Conservation (phyloP, 2,797 vertebrate genomes). For the Notolabrus celidotus region DNA sequence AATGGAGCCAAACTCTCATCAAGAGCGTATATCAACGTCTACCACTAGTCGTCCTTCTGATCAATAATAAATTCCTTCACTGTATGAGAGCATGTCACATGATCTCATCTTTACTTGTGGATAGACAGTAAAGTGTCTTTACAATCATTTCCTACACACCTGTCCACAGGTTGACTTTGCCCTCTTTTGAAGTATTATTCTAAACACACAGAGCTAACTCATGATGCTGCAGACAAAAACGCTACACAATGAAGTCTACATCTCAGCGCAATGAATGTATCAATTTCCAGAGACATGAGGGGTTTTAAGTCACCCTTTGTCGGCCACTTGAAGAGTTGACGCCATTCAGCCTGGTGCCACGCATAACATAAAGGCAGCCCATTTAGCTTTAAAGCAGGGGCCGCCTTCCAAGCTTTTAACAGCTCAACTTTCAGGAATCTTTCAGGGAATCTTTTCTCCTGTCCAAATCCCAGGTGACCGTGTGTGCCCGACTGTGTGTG, state of each 20-base stretch:
- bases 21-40: too few relatives aligned
- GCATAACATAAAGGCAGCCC: conserved; percentile 76
- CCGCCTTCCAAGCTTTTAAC: conserved; percentile 84
- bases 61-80: too few relatives aligned
- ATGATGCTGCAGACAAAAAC: conserved; percentile 32
- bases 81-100: too few relatives aligned
- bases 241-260: conserved; percentile 51
- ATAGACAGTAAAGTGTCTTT: background rate
- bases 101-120: too few relatives aligned
- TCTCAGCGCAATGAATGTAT: conserved; percentile 45
- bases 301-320: conserved; percentile 70
- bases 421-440: conserved; percentile 89
- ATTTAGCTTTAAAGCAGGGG: conserved; percentile 80
- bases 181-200: conserved; percentile 20
- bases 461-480: conserved; percentile 68
- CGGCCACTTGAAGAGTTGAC: conserved; percentile 74
- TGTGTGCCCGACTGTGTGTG: conserved; percentile 56
- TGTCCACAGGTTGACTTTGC: background rate
- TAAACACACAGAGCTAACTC: conserved; percentile 22
- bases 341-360: conserved; percentile 75
- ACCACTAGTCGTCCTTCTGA: too few relatives aligned
- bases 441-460: conserved; percentile 86
- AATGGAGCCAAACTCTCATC: too few relatives aligned
- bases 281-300: conserved; percentile 66
- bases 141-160: background rate